Evolutionary conservation across 2,888 invertebrate genomes (phyloP).

Genomic region (Dryobotodes eremita): DNA sequence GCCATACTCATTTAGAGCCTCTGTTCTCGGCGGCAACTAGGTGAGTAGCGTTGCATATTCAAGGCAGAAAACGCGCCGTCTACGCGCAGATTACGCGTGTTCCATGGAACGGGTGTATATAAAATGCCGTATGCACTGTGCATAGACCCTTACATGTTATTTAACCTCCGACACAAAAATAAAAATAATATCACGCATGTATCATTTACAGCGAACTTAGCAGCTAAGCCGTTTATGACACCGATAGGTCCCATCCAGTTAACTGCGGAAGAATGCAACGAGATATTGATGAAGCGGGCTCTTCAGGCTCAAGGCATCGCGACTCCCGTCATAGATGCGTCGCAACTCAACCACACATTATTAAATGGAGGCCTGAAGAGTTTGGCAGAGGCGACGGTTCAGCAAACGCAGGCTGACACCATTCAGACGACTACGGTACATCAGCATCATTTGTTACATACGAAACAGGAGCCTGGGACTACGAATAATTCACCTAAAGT

Average conservation of each 20-base stretch:
- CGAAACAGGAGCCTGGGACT: conserved; percentile 91
- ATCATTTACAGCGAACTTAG: conserved; percentile 83
- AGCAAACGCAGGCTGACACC: conserved; percentile 81
- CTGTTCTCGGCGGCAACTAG: no score
- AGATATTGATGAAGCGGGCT: conserved; percentile 94
- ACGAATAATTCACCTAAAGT: conserved; percentile 90
- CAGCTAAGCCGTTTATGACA: conserved; percentile 92
- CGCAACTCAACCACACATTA: conserved; percentile 86
- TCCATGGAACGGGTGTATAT: background rate
- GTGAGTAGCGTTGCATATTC: background rate
- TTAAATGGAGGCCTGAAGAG: conserved; percentile 86
- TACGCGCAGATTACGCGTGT: background rate
- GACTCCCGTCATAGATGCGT: conserved; percentile 87
- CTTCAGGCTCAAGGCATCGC: conserved; percentile 92
- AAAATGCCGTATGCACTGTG: background rate
- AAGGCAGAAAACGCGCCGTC: background rate
- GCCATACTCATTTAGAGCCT: background rate
- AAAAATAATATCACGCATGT: conserved; percentile 29
- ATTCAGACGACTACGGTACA: conserved; percentile 83
- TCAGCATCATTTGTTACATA: conserved; percentile 88
- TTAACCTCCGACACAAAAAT: background rate
- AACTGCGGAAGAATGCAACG: conserved; percentile 95
- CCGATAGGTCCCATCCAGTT: conserved; percentile 94
- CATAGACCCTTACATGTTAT: background rate
- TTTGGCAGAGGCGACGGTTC: conserved; percentile 82